phyloP scores from a whole-genome alignment of 2,113 vertebrate species.

The Falcunculus frontatus region DNA sequence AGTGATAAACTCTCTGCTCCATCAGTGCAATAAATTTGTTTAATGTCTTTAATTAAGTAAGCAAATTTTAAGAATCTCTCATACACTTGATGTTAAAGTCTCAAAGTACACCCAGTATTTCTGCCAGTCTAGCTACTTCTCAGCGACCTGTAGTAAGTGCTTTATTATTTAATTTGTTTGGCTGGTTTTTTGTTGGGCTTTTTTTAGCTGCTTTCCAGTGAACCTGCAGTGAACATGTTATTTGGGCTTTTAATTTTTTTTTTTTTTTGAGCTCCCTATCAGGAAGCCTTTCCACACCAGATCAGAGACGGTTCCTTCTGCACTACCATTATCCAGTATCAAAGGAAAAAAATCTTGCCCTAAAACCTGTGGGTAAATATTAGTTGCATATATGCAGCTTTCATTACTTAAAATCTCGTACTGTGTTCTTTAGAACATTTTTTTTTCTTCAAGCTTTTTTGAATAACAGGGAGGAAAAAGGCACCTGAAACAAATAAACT shows the following conservation, averaged over 20 bases:
- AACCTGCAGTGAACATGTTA: not conserved
- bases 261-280: not conserved
- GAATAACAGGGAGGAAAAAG: not conserved
- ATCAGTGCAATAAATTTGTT: not conserved
- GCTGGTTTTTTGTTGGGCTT: not conserved
- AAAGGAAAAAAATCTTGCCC: not conserved
- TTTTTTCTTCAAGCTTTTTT: not conserved
- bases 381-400: not conserved
- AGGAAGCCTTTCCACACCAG: not conserved
- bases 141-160: not conserved
- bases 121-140: not conserved
- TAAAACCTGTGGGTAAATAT: not conserved
- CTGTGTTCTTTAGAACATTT: not conserved
- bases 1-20: not conserved
- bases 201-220: not conserved
- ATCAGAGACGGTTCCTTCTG: not conserved
- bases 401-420: not conserved
- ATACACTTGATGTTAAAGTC: not conserved
- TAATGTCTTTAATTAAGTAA: not conserved
- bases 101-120: not conserved
- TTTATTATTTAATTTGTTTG: not conserved
- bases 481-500: not conserved
- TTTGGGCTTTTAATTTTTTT: not conserved
- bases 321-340: rapidly evolving
- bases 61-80: not conserved